phyloP scores from a whole-genome alignment of 2,888 invertebrate species.

The Ypsolopha sequella region DNA sequence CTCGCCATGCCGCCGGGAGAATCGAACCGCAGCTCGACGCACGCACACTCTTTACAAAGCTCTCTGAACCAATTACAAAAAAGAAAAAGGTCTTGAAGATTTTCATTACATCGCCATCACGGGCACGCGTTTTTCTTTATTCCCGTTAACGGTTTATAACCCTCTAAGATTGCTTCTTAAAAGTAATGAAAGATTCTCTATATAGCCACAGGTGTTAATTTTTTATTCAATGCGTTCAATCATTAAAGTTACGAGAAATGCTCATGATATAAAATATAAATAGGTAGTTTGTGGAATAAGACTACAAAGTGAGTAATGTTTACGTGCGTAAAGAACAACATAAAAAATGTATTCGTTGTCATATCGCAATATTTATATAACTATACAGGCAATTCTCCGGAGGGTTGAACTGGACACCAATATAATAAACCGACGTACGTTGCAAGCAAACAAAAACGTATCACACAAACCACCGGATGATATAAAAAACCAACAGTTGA shows the following conservation, averaged over 20 bases:
- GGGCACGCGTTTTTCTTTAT: constrained; percentile 21
- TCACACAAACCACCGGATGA: constrained; percentile 46
- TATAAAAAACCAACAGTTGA: constrained; percentile 46
- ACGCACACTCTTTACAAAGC: constrained; percentile 42
- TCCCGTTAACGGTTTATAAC: constrained; percentile 24
- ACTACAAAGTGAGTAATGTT: too few species aligned
- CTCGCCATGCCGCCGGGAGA: constrained; percentile 34
- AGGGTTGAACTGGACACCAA: not conserved
- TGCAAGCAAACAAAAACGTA: constrained; percentile 40
- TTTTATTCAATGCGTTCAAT: not conserved
- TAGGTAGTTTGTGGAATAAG: too few species aligned
- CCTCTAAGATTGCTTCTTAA: constrained; percentile 17
- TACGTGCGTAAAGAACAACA: too few species aligned
- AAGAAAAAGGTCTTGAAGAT: constrained; percentile 40
- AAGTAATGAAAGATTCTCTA: constrained; percentile 14
- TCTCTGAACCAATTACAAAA: constrained; percentile 53
- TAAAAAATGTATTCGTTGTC: too few species aligned
- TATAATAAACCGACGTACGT: not conserved
- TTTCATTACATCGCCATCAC: constrained; percentile 39
- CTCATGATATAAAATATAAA: too few species aligned
- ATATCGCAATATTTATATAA: too few species aligned
- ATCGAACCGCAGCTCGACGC: constrained; percentile 37
- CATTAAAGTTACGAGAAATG: not conserved
- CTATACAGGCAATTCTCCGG: not conserved
- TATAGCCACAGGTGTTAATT: not conserved